Conservation (phyloP, 2,888 invertebrate species). For the Tiphia femorata region DNA sequence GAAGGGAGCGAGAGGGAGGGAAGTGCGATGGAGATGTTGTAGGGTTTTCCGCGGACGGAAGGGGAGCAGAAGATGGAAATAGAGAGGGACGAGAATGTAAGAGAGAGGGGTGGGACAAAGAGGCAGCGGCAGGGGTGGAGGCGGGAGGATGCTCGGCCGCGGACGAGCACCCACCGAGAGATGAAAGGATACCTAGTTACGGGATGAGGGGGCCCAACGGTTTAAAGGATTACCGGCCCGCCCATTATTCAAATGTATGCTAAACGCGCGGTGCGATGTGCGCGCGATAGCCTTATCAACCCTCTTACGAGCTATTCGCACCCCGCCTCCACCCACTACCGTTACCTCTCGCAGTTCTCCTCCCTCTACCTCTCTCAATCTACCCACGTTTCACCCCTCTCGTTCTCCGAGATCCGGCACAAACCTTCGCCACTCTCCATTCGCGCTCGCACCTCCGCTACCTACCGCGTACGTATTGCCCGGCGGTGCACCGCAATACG, state of each 20-base stretch:
- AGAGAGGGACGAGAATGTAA: too few relatives aligned
- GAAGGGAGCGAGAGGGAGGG: slow-evolving; percentile 2
- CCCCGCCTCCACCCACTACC: slow-evolving; percentile 2
- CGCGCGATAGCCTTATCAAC: slow-evolving; percentile 68
- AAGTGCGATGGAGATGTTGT: too few relatives aligned
- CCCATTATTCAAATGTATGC: slow-evolving; percentile 70
- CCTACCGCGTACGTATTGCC: too few relatives aligned
- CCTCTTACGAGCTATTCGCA: slow-evolving; percentile 53
- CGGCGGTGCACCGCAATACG: too few relatives aligned
- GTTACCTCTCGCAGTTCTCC: neutral
- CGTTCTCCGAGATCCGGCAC: too few relatives aligned
- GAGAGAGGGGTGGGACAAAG: slow-evolving; percentile 5
- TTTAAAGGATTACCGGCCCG: slow-evolving; percentile 68
- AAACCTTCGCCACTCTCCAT: too few relatives aligned
- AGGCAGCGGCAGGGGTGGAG: slow-evolving; percentile 6
- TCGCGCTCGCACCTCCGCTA: too few relatives aligned
- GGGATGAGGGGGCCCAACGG: slow-evolving; percentile 65
- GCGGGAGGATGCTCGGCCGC: slow-evolving; percentile 38
- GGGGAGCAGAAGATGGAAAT: slow-evolving; percentile 12
- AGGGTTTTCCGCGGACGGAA: too few relatives aligned
- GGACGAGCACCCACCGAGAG: slow-evolving; percentile 55
- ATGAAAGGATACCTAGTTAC: slow-evolving; percentile 69
- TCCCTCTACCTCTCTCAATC: neutral
- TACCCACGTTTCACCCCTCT: too few relatives aligned
- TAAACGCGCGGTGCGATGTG: slow-evolving; percentile 60